phyloP scores from a whole-genome alignment of 2,113 vertebrate genomes.

The Planiliza haematocheilus region DNA sequence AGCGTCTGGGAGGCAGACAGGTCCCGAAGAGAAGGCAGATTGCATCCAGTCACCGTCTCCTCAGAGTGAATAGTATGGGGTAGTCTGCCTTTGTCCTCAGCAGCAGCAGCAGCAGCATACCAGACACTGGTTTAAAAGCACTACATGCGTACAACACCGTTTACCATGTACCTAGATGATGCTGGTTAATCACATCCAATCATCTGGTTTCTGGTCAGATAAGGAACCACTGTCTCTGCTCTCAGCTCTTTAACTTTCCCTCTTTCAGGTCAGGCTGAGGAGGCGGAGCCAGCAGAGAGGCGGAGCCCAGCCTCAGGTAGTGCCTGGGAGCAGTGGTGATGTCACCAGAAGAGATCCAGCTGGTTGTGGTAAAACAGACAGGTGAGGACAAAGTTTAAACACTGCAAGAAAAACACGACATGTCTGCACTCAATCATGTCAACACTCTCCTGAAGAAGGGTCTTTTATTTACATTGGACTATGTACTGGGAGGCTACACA shows the following conservation, averaged over 20 bases:
- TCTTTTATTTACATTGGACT: conserved; percentile 8
- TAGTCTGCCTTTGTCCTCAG: too few relatives aligned
- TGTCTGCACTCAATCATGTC: neutral
- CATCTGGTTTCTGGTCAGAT: neutral
- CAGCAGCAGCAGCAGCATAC: too few relatives aligned
- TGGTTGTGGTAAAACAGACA: conserved; percentile 40
- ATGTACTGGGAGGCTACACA: neutral
- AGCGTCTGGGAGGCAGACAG: too few relatives aligned
- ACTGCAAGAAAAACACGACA: neutral
- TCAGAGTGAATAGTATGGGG: too few relatives aligned
- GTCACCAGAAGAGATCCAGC: conserved; percentile 38
- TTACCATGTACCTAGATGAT: too few relatives aligned
- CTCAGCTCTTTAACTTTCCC: neutral
- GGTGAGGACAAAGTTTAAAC: conserved; percentile 52
- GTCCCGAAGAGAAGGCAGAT: too few relatives aligned
- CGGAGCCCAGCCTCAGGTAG: conserved; percentile 25
- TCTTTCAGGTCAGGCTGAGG: conserved; percentile 49
- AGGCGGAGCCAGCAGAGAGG: conserved; percentile 67
- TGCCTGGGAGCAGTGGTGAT: conserved; percentile 21
- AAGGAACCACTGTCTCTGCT: neutral
- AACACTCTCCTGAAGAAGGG: neutral
- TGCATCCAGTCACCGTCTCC: too few relatives aligned
- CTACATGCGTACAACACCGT: too few relatives aligned
- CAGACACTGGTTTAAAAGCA: too few relatives aligned
- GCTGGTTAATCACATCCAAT: neutral